A percentile compares a stretch with the other conserved stretches of the same genome.
Evolutionary conservation across 92 coral and sea anemone genomes (phyloP).

Genomic region (Phenganax stokvisi): DNA sequence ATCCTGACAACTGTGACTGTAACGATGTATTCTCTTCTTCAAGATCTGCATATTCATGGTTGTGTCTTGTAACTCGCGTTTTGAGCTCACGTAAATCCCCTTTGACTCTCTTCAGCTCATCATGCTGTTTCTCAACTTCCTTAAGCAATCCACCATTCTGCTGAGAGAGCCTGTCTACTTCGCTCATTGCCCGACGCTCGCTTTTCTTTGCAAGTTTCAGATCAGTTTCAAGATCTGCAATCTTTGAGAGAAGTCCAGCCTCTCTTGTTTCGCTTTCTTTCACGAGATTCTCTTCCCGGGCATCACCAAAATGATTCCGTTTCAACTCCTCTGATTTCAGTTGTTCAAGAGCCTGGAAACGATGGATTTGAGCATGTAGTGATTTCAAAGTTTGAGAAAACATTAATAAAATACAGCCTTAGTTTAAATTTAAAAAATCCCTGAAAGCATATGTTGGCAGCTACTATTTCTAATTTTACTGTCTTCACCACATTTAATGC

Average conservation of each 20-base stretch:
- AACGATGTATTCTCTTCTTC: conserved; percentile 91
- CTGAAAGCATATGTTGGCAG: too few species aligned
- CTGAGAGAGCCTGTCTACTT: conserved; percentile 69
- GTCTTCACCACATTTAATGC: too few species aligned
- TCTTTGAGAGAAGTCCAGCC: conserved; percentile 76
- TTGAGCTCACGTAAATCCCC: conserved; percentile 82
- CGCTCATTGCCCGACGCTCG: conserved; percentile 67
- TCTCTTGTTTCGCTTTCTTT: conserved; percentile 96
- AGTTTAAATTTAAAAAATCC: too few species aligned
- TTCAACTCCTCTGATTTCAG: conserved; percentile 91
- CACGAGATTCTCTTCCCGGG: conserved; percentile 81
- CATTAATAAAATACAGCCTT: too few species aligned
- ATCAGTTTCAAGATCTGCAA: conserved; percentile 85
- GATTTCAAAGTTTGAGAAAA: too few species aligned
- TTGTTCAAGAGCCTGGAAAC: conserved; percentile 73
- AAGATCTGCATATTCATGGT: conserved; percentile 81
- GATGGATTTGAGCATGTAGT: neutral
- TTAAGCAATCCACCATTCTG: conserved; percentile 66
- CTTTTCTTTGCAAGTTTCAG: conserved; percentile 76
- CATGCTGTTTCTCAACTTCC: conserved; percentile 81
- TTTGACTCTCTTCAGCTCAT: conserved; percentile 51
- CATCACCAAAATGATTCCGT: conserved; percentile 92
- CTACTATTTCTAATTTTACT: too few species aligned
- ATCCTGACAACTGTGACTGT: conserved; percentile 70
- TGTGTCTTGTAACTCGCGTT: conserved; percentile 64